Base-by-base conservation (phyloP, 2,113 vertebrate genomes). In the Erythrocebus patas region DNA sequence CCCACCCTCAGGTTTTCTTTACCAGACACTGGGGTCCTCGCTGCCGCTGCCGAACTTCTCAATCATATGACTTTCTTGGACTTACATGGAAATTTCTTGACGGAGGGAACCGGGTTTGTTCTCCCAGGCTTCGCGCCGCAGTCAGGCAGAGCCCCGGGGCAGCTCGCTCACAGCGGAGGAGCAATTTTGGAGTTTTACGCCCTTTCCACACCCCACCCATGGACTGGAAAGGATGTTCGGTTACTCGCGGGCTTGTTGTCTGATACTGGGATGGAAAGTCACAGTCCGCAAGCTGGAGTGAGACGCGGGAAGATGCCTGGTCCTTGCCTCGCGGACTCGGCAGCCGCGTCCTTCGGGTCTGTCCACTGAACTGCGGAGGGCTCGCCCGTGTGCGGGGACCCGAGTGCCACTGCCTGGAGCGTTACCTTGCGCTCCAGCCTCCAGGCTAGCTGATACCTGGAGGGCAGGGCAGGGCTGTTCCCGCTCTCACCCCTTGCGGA, bases 11-110 rank as follows among this genome's bases (percentile, higher is more conserved):
- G 52, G 68, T 6, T 55, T 76, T 72, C 48, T 64, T 72, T 76
- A 20, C 25, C 70, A 85, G 57, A 45, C 79, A 2, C 86, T 7
- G 75, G 45, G 83, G 57, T 70, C 23, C 1, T 68, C 12, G 30
- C 87, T 18, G 59, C 87, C n/a, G 35, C 89, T 6, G 17, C 50
- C 0, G 52, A 78, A 93, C 76, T 96, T 93, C 1, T 43, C 81
- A 43, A 72, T 97, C 98, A 95, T 76, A 70, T 72, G 94, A 98
- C 98, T 98, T 97, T 97, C 94, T 88, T 17, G 92, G 96, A 98
- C 97, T 98, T 97, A 68, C 73, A 96, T 83, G 97, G 98, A 96
- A 90, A 97, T 98, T 95, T 97, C 89, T 89, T 93, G 87, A 93
- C 64, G 8, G 73, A 89, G 89, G 25, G 40, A 92, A 80, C n/a